Evolutionary conservation across 2,113 vertebrate genomes (phyloP).

Genomic region (Leiothrix lutea): DNA sequence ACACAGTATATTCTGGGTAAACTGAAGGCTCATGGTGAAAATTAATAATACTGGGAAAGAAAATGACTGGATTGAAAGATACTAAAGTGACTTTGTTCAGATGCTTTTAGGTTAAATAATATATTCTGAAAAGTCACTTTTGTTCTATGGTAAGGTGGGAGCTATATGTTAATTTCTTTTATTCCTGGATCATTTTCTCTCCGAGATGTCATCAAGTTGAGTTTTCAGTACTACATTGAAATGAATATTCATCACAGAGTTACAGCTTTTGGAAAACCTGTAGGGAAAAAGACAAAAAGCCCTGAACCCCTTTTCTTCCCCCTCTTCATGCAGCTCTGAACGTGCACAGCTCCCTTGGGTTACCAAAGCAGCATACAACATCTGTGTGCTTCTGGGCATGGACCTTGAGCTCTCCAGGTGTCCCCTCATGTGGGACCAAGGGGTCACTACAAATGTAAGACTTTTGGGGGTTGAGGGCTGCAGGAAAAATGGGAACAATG

Average conservation of each 20-base stretch:
- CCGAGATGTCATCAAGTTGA: conserved; percentile 18
- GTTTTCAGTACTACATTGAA: conserved; percentile 35
- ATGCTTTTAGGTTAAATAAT: conserved; percentile 27
- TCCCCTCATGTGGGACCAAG: neutral
- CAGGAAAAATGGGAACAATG: neutral
- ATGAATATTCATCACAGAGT: conserved; percentile 45
- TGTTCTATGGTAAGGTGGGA: conserved; percentile 51
- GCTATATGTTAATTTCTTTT: conserved; percentile 64
- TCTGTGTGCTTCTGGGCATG: rapidly evolving
- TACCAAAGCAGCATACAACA: neutral
- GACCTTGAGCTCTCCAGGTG: neutral
- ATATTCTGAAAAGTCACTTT: conserved; percentile 42
- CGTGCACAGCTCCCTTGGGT: neutral
- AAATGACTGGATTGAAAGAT: neutral
- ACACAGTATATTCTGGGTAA: neutral
- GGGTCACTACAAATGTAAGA: neutral
- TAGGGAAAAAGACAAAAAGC: neutral
- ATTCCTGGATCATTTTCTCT: conserved; percentile 50
- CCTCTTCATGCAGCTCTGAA: neutral
- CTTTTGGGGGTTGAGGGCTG: neutral
- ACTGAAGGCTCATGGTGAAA: neutral
- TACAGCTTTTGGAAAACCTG: conserved; percentile 25
- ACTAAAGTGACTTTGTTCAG: neutral
- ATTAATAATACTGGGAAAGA: neutral
- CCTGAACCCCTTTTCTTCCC: neutral